Evolutionary conservation across 1,140 invertebrate species (phyloP).

Genomic region (Papilio glaucus): DNA sequence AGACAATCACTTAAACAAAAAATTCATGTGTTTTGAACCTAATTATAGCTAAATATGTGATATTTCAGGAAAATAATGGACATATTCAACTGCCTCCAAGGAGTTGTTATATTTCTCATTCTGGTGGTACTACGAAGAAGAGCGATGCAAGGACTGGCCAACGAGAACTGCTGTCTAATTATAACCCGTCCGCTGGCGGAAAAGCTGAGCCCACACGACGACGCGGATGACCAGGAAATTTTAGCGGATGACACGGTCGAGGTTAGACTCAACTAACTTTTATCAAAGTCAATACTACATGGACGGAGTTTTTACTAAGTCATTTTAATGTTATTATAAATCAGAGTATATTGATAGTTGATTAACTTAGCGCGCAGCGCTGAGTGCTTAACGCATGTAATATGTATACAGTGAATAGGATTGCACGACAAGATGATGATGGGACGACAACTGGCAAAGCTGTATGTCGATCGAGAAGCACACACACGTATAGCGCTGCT

Average conservation of each 20-base stretch:
- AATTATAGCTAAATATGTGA: background rate
- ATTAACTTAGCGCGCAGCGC: background rate
- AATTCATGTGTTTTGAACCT: background rate
- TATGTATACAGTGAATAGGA: too few relatives aligned
- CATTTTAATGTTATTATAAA: background rate
- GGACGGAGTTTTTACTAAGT: background rate
- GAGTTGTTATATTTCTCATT: conserved; percentile 86
- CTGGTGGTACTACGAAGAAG: conserved; percentile 85
- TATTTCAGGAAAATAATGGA: conserved; percentile 86
- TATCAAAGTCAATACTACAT: background rate
- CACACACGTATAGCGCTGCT: background rate
- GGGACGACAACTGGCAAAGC: background rate
- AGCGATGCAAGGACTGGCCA: conserved; percentile 83
- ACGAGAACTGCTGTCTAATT: conserved; percentile 66
- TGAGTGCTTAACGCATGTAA: background rate
- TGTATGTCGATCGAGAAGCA: too few relatives aligned
- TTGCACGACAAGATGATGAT: background rate
- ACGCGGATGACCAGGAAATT: conserved; percentile 78
- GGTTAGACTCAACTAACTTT: conserved; percentile 66
- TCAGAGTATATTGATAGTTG: background rate
- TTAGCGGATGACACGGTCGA: conserved; percentile 72
- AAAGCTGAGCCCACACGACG: conserved; percentile 84
- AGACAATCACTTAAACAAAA: background rate
- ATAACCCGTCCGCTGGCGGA: conserved; percentile 73
- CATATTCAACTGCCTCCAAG: conserved; percentile 86